Evolutionary conservation across 2,113 vertebrate species (phyloP), one percentile per base, ranked within the genome.

Genomic region (Chascanopsetta lugubris): DNA sequence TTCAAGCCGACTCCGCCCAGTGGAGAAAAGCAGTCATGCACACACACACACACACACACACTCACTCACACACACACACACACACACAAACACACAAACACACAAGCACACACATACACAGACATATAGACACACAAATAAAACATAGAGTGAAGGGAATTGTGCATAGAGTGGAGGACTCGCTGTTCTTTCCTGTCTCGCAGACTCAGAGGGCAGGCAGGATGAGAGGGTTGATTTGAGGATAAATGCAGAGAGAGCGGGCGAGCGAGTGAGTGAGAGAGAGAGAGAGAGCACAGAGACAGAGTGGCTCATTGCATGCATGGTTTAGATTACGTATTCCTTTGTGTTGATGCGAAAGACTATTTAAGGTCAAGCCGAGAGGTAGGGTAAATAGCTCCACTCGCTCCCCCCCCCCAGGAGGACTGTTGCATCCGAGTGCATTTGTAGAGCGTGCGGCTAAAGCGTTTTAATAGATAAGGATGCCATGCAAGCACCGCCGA

Each of bases 291-390:
- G 17, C n/a, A n/a, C n/a, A 34, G 36, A 48, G 30, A 57, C 1
- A n/a, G 21, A 47, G n/a, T n/a, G n/a, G n/a, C 25, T 11, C 65
- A 73, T 82, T 51, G 38, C 69, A 75, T 11, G 26, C 50, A 62
- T 57, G 46, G 60, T 61, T 48, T 55, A 48, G 36, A 90, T 88
- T 78, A 79, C 79, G 83, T 43, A 87, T 85, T 74, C 71, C 86
- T 75, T 55, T 18, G 20, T 11, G 24, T 21, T 76, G 71, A 85
- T 62, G 65, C 43, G 64, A 29, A 32, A 65, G 8, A 48, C 38
- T 61, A 42, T 78, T 69, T 76, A 20, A 51, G 62, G 64, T 34
- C 25, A 40, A 58, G 71, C 50, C 59, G 53, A 77, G 55, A 54
- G 9, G 49, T 34, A 5, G 66, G 49, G 74, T 61, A 71, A 79